Evolutionary conservation across 2,888 invertebrate species (phyloP).

Genomic region (Incurvaria masculella): DNA sequence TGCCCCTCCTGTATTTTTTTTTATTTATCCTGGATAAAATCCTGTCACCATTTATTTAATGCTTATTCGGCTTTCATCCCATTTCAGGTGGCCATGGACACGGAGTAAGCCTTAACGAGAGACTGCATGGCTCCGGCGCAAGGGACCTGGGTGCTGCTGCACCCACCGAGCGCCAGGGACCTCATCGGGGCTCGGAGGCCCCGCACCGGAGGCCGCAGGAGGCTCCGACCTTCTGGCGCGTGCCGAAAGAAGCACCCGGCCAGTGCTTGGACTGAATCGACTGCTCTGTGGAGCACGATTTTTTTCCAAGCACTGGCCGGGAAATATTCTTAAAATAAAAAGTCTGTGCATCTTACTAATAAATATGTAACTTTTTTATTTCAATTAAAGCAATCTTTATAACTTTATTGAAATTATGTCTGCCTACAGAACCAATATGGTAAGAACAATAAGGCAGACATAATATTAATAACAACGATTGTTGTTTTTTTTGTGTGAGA

Average conservation of each 20-base stretch:
- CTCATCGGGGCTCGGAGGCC: not conserved
- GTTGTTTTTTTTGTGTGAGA: no score
- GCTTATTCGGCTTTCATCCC: no score
- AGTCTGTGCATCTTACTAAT: constrained; percentile 9
- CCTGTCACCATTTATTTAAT: no score
- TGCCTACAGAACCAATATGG: no score
- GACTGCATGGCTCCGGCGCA: constrained; percentile 21
- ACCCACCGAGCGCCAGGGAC: no score
- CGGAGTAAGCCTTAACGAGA: constrained; percentile 34
- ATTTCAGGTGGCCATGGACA: constrained; percentile 51
- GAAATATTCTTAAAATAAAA: constrained; percentile 20
- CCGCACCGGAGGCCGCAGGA: not conserved
- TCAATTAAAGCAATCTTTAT: constrained; percentile 9
- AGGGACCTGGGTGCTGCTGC: not conserved
- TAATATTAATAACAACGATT: no score
- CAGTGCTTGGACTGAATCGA: constrained; percentile 29
- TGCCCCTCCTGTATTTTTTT: no score
- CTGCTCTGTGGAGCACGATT: not conserved
- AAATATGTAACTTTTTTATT: constrained; percentile 10
- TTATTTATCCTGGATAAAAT: no score
- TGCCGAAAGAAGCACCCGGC: constrained; percentile 28
- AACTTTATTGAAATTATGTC: constrained; percentile 6
- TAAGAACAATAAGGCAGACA: constrained; percentile 6
- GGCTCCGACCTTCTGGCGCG: not conserved
- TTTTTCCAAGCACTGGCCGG: constrained; percentile 32